Conservation (phyloP, 37 sponge, comb jelly and placozoan genomes). For the Dysidea cf. avara region DNA sequence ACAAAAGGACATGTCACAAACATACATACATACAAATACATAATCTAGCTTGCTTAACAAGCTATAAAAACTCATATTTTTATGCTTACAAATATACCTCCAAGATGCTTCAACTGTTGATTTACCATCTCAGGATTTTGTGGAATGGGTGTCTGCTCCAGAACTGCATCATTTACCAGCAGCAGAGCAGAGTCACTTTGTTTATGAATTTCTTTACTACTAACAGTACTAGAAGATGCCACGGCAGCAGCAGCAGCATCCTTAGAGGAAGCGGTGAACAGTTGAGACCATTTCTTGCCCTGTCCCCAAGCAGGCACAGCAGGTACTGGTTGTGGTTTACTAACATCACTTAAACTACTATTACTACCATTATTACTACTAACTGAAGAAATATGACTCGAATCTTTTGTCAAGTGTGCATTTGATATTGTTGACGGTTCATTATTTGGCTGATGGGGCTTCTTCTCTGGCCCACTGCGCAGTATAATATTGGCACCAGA, state of each 20-base stretch:
- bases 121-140: not conserved
- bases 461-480: too few relatives aligned
- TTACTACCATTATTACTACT: not conserved
- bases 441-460: too few relatives aligned
- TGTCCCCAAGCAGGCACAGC: not conserved
- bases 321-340: not conserved
- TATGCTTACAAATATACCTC: too few relatives aligned
- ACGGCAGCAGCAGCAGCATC: not conserved
- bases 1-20: not conserved
- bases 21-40: not conserved
- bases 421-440: too few relatives aligned
- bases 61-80: not conserved
- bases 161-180: not conserved
- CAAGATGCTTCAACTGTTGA: slow-evolving; percentile 18
- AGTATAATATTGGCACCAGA: too few relatives aligned
- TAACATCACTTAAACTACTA: not conserved
- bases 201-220: not conserved
- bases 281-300: not conserved
- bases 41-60: not conserved
- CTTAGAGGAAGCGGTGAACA: not conserved
- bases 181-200: not conserved
- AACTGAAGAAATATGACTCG: not conserved
- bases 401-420: too few relatives aligned
- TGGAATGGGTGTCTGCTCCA: not conserved
- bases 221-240: not conserved